Evolutionary conservation across 2,888 invertebrate species (phyloP).

Genomic region (Nesidiocoris tenuis): DNA sequence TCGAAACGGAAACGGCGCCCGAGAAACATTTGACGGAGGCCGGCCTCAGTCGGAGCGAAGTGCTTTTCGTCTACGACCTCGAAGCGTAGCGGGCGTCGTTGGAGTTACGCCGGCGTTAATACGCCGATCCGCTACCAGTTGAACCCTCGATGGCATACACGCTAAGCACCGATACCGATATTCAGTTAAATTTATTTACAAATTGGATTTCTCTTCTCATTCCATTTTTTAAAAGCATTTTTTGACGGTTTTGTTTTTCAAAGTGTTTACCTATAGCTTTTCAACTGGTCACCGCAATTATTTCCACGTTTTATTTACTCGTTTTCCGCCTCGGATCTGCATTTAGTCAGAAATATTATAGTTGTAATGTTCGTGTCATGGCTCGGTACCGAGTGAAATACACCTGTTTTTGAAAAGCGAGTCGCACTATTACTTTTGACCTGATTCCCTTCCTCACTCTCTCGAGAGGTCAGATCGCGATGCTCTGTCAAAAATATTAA

Average conservation of each 20-base stretch:
- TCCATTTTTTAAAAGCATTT: background rate
- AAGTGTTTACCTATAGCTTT: background rate
- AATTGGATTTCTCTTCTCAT: background rate
- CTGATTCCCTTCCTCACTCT: no score
- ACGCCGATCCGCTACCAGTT: background rate
- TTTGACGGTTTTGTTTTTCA: background rate
- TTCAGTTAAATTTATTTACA: background rate
- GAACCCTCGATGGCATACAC: background rate
- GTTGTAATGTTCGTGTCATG: background rate
- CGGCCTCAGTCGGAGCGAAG: slow-evolving; percentile 85
- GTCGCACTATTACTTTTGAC: no score
- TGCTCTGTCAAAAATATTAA: no score
- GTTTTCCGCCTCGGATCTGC: background rate
- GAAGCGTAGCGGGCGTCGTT: slow-evolving; percentile 62
- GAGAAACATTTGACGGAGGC: slow-evolving; percentile 68
- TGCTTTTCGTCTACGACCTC: slow-evolving; percentile 90
- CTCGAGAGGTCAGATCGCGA: no score
- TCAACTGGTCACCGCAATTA: background rate
- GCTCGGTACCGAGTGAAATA: background rate
- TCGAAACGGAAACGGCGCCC: slow-evolving; percentile 62
- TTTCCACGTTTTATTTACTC: background rate
- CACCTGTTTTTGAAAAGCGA: background rate
- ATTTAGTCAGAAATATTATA: background rate
- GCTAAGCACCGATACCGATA: background rate
- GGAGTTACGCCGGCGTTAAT: background rate